Conservation (phyloP, 2,797 vertebrate species). For the Odontamblyopus lacepedii region DNA sequence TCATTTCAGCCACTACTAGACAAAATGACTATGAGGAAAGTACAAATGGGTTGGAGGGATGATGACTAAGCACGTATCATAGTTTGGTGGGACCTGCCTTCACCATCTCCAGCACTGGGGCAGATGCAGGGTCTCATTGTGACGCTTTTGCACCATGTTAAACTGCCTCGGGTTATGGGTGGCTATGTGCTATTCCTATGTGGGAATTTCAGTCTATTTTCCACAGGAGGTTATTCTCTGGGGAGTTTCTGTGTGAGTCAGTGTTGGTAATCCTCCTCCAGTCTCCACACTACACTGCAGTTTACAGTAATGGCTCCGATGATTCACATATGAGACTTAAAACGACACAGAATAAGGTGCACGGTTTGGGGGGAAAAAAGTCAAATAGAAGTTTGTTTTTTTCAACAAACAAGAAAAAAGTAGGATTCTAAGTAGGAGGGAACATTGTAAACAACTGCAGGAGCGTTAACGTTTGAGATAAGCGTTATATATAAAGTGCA, state of each 20-base stretch:
- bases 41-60: background rate
- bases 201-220: background rate
- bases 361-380: too few relatives aligned
- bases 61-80: background rate
- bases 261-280: background rate
- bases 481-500: too few relatives aligned
- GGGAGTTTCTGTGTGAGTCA: background rate
- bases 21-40: background rate
- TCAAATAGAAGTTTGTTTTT: too few relatives aligned
- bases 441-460: too few relatives aligned
- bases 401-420: too few relatives aligned
- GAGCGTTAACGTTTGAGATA: too few relatives aligned
- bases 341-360: background rate
- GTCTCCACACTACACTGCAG: background rate
- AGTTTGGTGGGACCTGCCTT: background rate
- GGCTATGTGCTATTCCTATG: conserved; percentile 1
- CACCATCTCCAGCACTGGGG: background rate
- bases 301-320: background rate
- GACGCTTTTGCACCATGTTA: background rate
- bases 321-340: background rate
- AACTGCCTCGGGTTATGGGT: background rate
- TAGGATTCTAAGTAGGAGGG: too few relatives aligned
- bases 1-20: too few relatives aligned
- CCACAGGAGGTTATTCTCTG: background rate
- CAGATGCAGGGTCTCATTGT: background rate